Percentiles rank a stretch among this genome's conserved stretches.
phyloP scores from a whole-genome alignment of 1,140 invertebrate species.

The Mesaphorura yosii region DNA sequence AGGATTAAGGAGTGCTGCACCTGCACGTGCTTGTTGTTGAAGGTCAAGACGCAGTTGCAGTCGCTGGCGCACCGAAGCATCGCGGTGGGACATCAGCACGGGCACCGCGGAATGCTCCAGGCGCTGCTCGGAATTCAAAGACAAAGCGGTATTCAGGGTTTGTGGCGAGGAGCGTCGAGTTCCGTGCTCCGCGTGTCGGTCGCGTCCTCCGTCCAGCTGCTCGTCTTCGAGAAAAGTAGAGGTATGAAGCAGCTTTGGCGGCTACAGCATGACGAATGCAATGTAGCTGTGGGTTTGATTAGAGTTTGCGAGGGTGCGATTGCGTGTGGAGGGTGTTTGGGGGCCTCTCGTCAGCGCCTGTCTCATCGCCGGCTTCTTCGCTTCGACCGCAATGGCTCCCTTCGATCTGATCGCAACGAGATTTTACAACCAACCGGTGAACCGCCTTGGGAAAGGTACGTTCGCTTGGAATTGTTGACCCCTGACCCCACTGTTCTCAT shows the following conservation, averaged over 20 bases:
- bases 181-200: slow-evolving; percentile 66
- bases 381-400: slow-evolving; percentile 71
- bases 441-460: slow-evolving; percentile 19
- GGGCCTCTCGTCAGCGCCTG: slow-evolving; percentile 43
- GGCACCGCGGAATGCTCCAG: slow-evolving; percentile 52
- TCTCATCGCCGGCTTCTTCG: slow-evolving; percentile 62
- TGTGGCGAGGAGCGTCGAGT: slow-evolving; percentile 63
- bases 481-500: too few relatives aligned
- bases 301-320: too few relatives aligned
- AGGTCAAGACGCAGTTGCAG: slow-evolving; percentile 80
- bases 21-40: too few relatives aligned
- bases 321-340: slow-evolving; percentile 42
- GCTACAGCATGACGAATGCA: too few relatives aligned
- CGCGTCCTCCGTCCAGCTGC: slow-evolving; percentile 69
- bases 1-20: too few relatives aligned
- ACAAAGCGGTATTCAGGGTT: slow-evolving; percentile 53
- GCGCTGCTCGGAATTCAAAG: slow-evolving; percentile 57
- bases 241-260: too few relatives aligned
- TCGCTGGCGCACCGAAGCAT: slow-evolving; percentile 58
- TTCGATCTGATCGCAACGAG: slow-evolving; percentile 81
- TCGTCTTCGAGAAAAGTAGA: slow-evolving; percentile 18
- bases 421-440: slow-evolving; percentile 71
- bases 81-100: slow-evolving; percentile 78
- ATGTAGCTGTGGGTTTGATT: too few relatives aligned
- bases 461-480: too few relatives aligned